Evolutionary conservation across 2,797 vertebrate species (phyloP), one percentile per base, ranked within the genome.

Genomic region (Xenopus petersii): DNA sequence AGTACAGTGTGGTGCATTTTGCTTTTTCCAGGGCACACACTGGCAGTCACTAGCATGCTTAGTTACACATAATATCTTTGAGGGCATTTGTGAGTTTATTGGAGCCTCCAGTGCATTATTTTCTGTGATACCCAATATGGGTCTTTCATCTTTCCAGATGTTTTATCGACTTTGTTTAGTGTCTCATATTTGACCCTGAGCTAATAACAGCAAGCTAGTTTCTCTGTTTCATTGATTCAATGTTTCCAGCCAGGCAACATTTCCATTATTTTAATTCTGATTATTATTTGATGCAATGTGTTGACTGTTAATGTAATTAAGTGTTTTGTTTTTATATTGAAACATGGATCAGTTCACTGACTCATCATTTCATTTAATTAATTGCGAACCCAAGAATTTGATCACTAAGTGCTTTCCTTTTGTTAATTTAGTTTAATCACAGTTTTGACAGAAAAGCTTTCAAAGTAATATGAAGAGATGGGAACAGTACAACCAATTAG

Each of bases 241-340:
- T 80, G 65, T 12, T 60, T 77, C 73, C 80, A 63, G 79, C 77
- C 74, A 76, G 83, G 77, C 61, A 75, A 24, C 73, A 72, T 82
- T 85, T 86, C 79, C 67, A 80, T 82, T 82, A 59, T 47, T 83
- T 82, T 70, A 67, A 67, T 77, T 83, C 73, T 21, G 64, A 77
- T 73, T 81, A 79, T 86, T 88, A 86, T 86, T 85, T 82, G 83
- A 86, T 82, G 73, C 67, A 85, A 61, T 79, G 75, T 75, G 81
- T 85, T 82, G 81, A 81, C 81, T 86, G 73, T 85, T 87, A 88
- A 87, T 87, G 86, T 87, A 87, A 87, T 88, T 85, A 88, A 85
- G 84, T 79, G 72, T 75, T 89, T 86, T 86, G 83, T 88, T 89
- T 80, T 86, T 83, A 81, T 86, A 80, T 54, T 79, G 83, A 86